Evolutionary conservation across 2,888 invertebrate species (phyloP).

Genomic region (Ptilodon capucinus): DNA sequence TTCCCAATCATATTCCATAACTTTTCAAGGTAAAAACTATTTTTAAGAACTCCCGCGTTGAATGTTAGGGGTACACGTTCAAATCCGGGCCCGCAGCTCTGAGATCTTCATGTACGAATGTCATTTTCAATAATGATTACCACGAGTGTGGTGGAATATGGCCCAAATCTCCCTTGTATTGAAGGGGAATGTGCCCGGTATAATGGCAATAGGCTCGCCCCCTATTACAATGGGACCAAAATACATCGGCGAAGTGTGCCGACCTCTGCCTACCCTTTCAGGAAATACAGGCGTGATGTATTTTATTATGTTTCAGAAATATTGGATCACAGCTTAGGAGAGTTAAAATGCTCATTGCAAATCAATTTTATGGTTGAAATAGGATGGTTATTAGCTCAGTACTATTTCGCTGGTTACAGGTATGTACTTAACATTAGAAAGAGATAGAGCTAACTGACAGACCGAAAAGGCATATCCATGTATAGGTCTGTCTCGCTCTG

Average conservation of each 20-base stretch:
- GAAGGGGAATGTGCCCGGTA: too few species aligned
- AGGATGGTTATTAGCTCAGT: constrained; percentile 94
- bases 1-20: constrained; percentile 85
- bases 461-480: neutral
- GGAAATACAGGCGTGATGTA: neutral
- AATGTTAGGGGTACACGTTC: too few species aligned
- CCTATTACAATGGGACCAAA: too few species aligned
- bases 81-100: too few species aligned
- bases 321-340: constrained; percentile 89
- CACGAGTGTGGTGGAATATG: too few species aligned
- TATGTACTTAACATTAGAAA: constrained; percentile 35
- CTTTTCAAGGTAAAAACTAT: constrained; percentile 83
- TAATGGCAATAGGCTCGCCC: too few species aligned
- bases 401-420: constrained; percentile 89
- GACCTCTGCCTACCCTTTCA: too few species aligned
- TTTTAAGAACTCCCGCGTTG: too few species aligned
- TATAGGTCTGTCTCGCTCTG: neutral
- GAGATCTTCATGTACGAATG: too few species aligned
- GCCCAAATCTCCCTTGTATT: too few species aligned
- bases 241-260: too few species aligned
- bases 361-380: constrained; percentile 97
- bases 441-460: neutral
- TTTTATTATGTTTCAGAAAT: constrained; percentile 82
- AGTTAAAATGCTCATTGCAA: constrained; percentile 89
- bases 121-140: too few species aligned